These are phyloP conservation scores for Rhopalosiphum padi DNA, from an alignment of 1,140 invertebrate genomes.

Conservation along the genomic window DNA sequence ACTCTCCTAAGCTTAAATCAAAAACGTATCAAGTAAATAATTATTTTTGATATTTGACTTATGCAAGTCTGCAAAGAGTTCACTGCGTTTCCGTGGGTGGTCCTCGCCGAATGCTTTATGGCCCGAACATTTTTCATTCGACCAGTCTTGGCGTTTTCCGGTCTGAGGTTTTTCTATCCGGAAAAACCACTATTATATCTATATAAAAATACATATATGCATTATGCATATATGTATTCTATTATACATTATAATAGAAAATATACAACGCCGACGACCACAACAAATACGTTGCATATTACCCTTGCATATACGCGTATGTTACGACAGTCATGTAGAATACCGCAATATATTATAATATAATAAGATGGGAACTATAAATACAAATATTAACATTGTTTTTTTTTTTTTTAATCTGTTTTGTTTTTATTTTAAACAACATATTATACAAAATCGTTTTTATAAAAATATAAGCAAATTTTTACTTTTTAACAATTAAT, in stretches of 20 bases:
- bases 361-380: background rate
- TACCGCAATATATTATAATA: background rate
- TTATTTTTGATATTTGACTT: background rate
- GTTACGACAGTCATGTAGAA: background rate
- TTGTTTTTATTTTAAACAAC: no score
- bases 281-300: background rate
- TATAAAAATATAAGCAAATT: no score
- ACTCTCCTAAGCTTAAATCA: background rate
- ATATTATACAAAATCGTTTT: no score
- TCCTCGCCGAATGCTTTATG: background rate
- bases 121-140: background rate
- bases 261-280: background rate
- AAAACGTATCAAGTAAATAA: background rate
- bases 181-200: background rate
- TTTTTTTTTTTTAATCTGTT: background rate
- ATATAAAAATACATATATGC: background rate
- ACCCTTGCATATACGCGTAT: background rate
- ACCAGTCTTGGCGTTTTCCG: background rate
- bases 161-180: background rate
- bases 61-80: background rate
- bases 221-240: background rate
- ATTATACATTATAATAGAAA: background rate
- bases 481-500: no score
- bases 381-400: background rate
- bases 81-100: background rate